A percentile compares a stretch with the other conserved stretches of the same genome.
phyloP scores from a whole-genome alignment of 2,888 invertebrate species.

The Parochlus steinenii region DNA sequence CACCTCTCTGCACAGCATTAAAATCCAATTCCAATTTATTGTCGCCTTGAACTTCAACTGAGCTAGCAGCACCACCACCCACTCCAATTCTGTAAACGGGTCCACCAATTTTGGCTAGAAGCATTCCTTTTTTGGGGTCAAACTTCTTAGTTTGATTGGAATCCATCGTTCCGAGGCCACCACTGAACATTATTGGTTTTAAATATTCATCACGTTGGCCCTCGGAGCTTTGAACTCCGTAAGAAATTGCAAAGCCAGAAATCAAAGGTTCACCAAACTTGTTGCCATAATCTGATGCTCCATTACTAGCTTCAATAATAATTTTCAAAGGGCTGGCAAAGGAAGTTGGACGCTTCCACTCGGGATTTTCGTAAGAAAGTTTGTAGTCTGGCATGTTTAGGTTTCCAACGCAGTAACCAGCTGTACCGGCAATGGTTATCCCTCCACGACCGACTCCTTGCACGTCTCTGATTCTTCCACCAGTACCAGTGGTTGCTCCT shows the following conservation, averaged over 20 bases:
- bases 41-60: slow-evolving; percentile 84
- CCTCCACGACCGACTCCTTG: slow-evolving; percentile 92
- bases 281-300: slow-evolving; percentile 97
- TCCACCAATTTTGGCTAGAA: slow-evolving; percentile 89
- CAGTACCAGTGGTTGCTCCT: slow-evolving; percentile 95
- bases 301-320: slow-evolving; percentile 89
- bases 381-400: slow-evolving; percentile 72
- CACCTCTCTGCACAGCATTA: slow-evolving; percentile 83
- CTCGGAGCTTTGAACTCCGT: slow-evolving; percentile 52
- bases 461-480: slow-evolving; percentile 87
- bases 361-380: slow-evolving; percentile 71
- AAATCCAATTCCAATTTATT: slow-evolving; percentile 78
- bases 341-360: slow-evolving; percentile 63
- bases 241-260: slow-evolving; percentile 79
- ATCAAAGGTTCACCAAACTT: slow-evolving; percentile 97
- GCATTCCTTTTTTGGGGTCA: slow-evolving; percentile 63
- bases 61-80: slow-evolving; percentile 96
- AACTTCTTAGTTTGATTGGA: slow-evolving; percentile 63
- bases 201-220: slow-evolving; percentile 76
- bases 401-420: slow-evolving; percentile 92
- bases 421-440: slow-evolving; percentile 86
- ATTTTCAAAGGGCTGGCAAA: slow-evolving; percentile 83
- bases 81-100: slow-evolving; percentile 97
- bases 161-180: slow-evolving; percentile 85
- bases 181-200: slow-evolving; percentile 98